These are phyloP conservation scores for Brachylomia viminalis DNA, from an alignment of 2,888 invertebrate genomes.

Conservation along the genomic window DNA sequence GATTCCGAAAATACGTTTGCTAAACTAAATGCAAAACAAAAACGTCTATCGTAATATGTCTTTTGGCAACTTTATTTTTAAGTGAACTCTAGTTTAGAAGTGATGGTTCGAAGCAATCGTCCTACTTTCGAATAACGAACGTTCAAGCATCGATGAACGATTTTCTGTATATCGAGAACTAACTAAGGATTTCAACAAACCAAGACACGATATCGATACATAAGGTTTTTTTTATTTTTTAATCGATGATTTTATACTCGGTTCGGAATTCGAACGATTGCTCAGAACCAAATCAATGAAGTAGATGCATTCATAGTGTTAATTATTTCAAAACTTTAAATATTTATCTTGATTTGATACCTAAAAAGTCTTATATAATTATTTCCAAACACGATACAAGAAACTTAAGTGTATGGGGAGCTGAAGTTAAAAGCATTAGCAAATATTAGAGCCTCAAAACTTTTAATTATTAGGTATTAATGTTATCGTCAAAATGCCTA, in stretches of 20 bases:
- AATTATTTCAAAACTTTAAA: neutral
- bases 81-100: slow-evolving; percentile 24
- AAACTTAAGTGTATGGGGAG: neutral
- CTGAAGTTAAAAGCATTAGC: neutral
- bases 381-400: neutral
- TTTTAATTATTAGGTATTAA: too few relatives aligned
- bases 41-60: slow-evolving; percentile 45
- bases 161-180: neutral
- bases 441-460: too few relatives aligned
- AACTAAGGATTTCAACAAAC: neutral
- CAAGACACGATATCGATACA: neutral
- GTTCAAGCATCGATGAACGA: neutral
- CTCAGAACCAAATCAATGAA: slow-evolving; percentile 12
- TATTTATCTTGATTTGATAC: neutral
- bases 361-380: neutral
- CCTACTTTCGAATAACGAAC: neutral
- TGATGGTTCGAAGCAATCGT: neutral
- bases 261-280: slow-evolving; percentile 18
- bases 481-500: too few relatives aligned
- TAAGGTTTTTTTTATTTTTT: neutral
- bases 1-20: slow-evolving; percentile 35
- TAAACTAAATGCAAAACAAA: slow-evolving; percentile 54
- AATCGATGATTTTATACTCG: neutral
- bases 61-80: slow-evolving; percentile 45
- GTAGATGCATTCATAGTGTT: slow-evolving; percentile 47